Evolutionary conservation across 2,888 invertebrate species (phyloP).

Genomic region (Ceraclea dissimilis): DNA sequence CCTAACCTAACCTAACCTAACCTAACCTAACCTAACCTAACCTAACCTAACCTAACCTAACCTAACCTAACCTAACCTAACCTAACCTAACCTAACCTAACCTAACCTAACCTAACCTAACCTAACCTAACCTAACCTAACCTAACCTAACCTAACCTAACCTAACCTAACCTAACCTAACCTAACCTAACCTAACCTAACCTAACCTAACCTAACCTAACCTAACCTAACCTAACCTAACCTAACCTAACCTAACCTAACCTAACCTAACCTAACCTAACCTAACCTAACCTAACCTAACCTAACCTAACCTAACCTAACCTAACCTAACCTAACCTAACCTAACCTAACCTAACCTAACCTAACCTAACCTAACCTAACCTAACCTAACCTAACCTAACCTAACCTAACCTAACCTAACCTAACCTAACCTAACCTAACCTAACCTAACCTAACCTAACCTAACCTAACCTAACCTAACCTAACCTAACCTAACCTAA

Average conservation of each 20-base stretch:
- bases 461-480: no score
- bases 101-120: slow-evolving; percentile 3
- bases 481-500: slow-evolving; percentile 1
- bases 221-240: slow-evolving; percentile 3
- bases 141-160: slow-evolving; percentile 3
- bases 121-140: slow-evolving; percentile 3
- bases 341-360: slow-evolving; percentile 3
- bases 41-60: slow-evolving; percentile 3
- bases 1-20: slow-evolving; percentile 1
- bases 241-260: slow-evolving; percentile 3
- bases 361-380: slow-evolving; percentile 3
- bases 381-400: neutral
- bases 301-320: slow-evolving; percentile 3
- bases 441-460: no score
- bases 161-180: slow-evolving; percentile 3
- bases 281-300: slow-evolving; percentile 3
- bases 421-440: no score
- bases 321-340: slow-evolving; percentile 3
- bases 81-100: slow-evolving; percentile 3
- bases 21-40: slow-evolving; percentile 3
- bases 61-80: slow-evolving; percentile 3
- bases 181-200: slow-evolving; percentile 3
- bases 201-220: slow-evolving; percentile 3
- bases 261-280: slow-evolving; percentile 3
- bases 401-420: no score